Percentiles rank a stretch among this genome's conserved stretches.
Evolutionary conservation across 2,797 vertebrate species (phyloP).

Genomic region (Phrynocephalus guinanensis): DNA sequence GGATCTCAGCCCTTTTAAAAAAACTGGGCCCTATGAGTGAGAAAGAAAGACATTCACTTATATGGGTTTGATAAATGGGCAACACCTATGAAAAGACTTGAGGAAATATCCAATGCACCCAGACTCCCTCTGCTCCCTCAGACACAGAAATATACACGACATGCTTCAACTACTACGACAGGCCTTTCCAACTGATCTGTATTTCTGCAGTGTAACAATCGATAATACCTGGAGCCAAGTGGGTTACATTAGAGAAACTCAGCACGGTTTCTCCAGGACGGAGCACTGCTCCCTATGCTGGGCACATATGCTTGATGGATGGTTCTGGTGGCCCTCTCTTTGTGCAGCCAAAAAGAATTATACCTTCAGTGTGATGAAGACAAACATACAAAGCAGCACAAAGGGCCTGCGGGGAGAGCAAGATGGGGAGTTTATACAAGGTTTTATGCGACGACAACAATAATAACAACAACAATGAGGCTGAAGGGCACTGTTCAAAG

Average conservation of each 20-base stretch:
- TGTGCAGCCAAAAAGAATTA: slow-evolving; percentile 37
- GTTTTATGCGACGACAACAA: neutral
- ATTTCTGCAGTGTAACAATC: neutral
- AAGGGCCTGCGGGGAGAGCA: neutral
- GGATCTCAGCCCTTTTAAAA: too few species aligned
- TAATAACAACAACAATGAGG: neutral
- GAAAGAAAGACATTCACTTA: too few species aligned
- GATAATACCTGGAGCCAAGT: neutral
- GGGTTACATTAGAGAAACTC: neutral
- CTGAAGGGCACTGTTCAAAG: neutral
- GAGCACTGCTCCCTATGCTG: slow-evolving; percentile 3
- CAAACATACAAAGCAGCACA: neutral
- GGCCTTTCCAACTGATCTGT: neutral
- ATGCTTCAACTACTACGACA: neutral
- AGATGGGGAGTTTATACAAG: neutral
- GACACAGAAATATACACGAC: too few species aligned
- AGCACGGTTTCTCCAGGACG: neutral
- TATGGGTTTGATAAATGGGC: too few species aligned
- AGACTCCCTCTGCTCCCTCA: too few species aligned
- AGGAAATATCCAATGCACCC: too few species aligned
- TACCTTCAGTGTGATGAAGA: slow-evolving; percentile 29
- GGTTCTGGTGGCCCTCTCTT: slow-evolving; percentile 24
- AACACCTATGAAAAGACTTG: too few species aligned
- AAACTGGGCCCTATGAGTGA: too few species aligned
- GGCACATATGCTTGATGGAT: slow-evolving; percentile 35